phyloP scores from a whole-genome alignment of 2,888 invertebrate genomes.

The Sabatieria punctata region DNA sequence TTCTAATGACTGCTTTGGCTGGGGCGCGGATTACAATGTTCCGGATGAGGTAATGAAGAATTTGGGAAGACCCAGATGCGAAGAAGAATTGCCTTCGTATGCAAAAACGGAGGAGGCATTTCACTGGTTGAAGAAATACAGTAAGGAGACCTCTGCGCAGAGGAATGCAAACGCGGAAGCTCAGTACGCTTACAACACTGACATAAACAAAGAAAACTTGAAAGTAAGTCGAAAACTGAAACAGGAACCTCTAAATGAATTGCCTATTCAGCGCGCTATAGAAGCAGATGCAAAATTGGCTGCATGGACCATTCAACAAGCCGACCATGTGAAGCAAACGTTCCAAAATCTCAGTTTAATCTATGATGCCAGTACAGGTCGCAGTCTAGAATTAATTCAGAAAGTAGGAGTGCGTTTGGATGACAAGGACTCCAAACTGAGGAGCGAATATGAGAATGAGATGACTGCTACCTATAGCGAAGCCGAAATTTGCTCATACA shows the following conservation, averaged over 20 bases:
- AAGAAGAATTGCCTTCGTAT: no score
- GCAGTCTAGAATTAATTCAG: no score
- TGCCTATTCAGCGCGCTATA: neutral
- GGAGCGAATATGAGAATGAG: slow-evolving; percentile 34
- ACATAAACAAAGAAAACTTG: neutral
- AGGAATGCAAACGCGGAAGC: no score
- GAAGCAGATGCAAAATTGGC: neutral
- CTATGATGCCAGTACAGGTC: no score
- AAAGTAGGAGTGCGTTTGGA: neutral
- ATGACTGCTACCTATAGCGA: slow-evolving; percentile 62
- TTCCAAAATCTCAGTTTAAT: no score
- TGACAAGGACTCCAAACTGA: neutral
- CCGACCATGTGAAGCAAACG: no score
- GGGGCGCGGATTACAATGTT: slow-evolving; percentile 4
- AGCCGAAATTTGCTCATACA: slow-evolving; percentile 57
- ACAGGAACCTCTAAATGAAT: no score
- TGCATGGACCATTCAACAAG: no score
- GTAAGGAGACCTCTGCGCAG: no score
- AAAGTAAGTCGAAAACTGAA: no score
- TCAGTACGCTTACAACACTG: neutral
- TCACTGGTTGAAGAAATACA: neutral
- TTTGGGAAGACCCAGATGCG: slow-evolving; percentile 42
- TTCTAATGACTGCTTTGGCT: slow-evolving; percentile 5
- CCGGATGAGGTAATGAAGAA: no score
- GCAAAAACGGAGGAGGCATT: no score